A percentile compares a stretch with the other conserved stretches of the same genome.
phyloP scores from a whole-genome alignment of 2,113 vertebrate genomes.

The Oncorhynchus keta region DNA sequence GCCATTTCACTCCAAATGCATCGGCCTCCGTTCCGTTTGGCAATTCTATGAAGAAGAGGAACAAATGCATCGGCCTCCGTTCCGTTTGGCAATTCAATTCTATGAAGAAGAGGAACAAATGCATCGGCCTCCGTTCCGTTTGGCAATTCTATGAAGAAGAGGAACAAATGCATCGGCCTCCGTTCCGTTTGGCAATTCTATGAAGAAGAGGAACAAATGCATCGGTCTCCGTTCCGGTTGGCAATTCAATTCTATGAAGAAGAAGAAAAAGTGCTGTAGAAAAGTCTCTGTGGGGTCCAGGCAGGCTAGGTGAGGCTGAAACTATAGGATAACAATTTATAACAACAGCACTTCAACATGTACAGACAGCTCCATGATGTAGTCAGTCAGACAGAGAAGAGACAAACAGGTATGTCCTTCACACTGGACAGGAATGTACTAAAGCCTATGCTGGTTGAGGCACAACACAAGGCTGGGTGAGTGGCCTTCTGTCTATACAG shows the following conservation, averaged over 20 bases:
- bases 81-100: conserved; percentile 33
- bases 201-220: conserved; percentile 26
- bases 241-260: conserved; percentile 37
- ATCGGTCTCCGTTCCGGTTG: conserved; percentile 14
- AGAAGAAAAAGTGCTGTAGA: not conserved
- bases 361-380: not conserved
- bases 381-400: too few species aligned
- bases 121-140: conserved; percentile 20
- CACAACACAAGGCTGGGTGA: not conserved
- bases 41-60: conserved; percentile 36
- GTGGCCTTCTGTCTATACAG: conserved; percentile 30
- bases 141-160: conserved; percentile 40
- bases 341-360: not conserved
- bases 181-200: conserved; percentile 41
- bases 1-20: conserved; percentile 47
- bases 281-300: conserved; percentile 4
- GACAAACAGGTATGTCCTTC: too few species aligned
- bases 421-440: too few species aligned
- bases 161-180: conserved; percentile 25
- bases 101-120: conserved; percentile 30
- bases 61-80: conserved; percentile 25
- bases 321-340: not conserved
- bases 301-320: not conserved
- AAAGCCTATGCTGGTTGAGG: too few species aligned
- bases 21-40: conserved; percentile 15